These are phyloP conservation scores for Phrynocephalus vlangalii DNA, from an alignment of 2,797 vertebrate species.

Conservation along the genomic window DNA sequence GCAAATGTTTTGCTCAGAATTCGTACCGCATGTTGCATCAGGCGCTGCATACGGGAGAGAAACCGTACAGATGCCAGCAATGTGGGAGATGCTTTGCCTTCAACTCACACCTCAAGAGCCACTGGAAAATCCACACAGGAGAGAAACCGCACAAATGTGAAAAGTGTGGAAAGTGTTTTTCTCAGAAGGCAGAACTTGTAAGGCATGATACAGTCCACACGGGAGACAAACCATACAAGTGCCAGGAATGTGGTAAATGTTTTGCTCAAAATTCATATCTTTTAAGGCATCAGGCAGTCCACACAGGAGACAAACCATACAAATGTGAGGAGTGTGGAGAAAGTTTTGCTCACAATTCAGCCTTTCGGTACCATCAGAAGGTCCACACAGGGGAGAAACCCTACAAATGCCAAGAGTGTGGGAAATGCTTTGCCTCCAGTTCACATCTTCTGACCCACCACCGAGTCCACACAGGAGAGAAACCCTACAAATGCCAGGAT, in stretches of 20 bases:
- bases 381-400: constrained; percentile 34
- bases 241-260: constrained; percentile 55
- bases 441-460: too few species aligned
- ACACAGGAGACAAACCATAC: too few species aligned
- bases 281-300: not conserved
- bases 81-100: too few species aligned
- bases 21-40: constrained; percentile 48
- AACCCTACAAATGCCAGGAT: too few species aligned
- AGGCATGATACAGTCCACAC: constrained; percentile 62
- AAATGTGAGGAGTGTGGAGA: too few species aligned
- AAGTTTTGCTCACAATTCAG: constrained; percentile 51
- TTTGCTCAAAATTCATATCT: too few species aligned
- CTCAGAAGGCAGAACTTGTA: constrained; percentile 56
- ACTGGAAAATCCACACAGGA: constrained; percentile 34
- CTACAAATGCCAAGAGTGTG: constrained; percentile 41
- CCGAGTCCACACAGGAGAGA: too few species aligned
- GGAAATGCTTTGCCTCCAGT: constrained; percentile 25
- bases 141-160: constrained; percentile 43
- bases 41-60: too few species aligned
- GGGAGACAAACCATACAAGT: constrained; percentile 48
- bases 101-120: too few species aligned
- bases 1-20: constrained; percentile 50
- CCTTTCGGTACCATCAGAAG: constrained; percentile 35
- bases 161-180: constrained; percentile 55
- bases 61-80: too few species aligned